Evolutionary conservation across 2,113 vertebrate genomes (phyloP).

Genomic region (Pygoscelis adeliae): DNA sequence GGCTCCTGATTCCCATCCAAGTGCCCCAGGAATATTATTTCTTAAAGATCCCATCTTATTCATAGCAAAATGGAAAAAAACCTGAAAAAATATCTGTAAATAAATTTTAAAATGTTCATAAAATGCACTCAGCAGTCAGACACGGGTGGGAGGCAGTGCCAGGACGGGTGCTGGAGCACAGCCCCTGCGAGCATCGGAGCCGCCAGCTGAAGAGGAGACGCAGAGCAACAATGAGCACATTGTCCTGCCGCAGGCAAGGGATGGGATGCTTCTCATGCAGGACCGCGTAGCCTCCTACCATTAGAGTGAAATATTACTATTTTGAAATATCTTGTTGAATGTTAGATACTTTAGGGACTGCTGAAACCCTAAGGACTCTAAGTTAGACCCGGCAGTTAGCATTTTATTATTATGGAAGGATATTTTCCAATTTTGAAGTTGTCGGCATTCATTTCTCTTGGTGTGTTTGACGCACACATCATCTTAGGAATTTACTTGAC

Average conservation of each 20-base stretch:
- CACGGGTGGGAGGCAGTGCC: too few species aligned
- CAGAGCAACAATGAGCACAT: neutral
- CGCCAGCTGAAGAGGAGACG: neutral
- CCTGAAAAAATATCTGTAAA: neutral
- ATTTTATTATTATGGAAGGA: neutral
- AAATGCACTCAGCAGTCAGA: too few species aligned
- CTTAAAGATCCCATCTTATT: too few species aligned
- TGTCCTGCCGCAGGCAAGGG: neutral
- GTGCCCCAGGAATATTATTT: neutral
- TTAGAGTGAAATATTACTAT: neutral
- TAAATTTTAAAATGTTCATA: fast-evolving
- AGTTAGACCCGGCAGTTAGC: neutral
- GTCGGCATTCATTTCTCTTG: neutral
- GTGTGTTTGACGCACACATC: neutral
- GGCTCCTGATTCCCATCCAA: neutral
- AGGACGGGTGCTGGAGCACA: neutral
- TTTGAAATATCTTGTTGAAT: neutral
- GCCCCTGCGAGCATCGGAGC: neutral
- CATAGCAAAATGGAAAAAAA: fast-evolving
- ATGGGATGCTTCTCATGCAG: neutral
- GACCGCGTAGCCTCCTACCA: fast-evolving
- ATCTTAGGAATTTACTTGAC: neutral
- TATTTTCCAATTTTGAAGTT: neutral
- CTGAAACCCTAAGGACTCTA: neutral
- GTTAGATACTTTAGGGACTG: neutral